Percentiles rank a stretch among this genome's conserved stretches.
Evolutionary conservation across 1,140 invertebrate species (phyloP).

Genomic region (Harpegnathos saltator): DNA sequence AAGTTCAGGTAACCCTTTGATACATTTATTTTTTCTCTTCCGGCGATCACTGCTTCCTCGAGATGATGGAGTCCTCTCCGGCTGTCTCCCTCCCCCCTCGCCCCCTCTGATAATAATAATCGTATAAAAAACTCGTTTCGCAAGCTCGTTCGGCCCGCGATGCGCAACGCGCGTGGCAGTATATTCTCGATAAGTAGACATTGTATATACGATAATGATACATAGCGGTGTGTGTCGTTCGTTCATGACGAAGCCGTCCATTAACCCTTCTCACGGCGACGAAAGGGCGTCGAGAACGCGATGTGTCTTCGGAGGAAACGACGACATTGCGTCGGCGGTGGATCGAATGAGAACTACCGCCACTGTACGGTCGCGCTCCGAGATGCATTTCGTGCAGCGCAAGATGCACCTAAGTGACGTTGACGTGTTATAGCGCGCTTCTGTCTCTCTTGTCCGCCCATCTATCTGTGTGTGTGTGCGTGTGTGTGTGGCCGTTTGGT

Average conservation of each 20-base stretch:
- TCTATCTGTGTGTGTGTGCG: too few species aligned
- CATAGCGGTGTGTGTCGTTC: slow-evolving; percentile 57
- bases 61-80: not conserved
- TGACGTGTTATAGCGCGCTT: not conserved
- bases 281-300: slow-evolving; percentile 4
- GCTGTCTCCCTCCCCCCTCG: not conserved
- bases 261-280: not conserved
- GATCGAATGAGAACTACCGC: too few species aligned
- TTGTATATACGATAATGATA: slow-evolving; percentile 74
- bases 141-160: slow-evolving; percentile 52
- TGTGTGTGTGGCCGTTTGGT: too few species aligned
- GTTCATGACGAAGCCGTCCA: slow-evolving; percentile 27
- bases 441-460: not conserved
- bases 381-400: too few species aligned
- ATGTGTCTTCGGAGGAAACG: slow-evolving; percentile 1
- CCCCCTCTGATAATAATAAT: slow-evolving; percentile 63
- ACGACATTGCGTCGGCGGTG: not conserved
- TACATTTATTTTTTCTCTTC: slow-evolving; percentile 31
- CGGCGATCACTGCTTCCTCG: not conserved
- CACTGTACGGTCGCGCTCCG: too few species aligned
- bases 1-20: slow-evolving; percentile 24
- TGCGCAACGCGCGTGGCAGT: slow-evolving; percentile 75
- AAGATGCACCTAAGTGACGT: not conserved
- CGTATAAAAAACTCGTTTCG: slow-evolving; percentile 71
- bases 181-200: slow-evolving; percentile 76